Evolutionary conservation across 1,140 invertebrate genomes (phyloP), one percentile per base, ranked within the genome.

Genomic region (Globodera rostochiensis): DNA sequence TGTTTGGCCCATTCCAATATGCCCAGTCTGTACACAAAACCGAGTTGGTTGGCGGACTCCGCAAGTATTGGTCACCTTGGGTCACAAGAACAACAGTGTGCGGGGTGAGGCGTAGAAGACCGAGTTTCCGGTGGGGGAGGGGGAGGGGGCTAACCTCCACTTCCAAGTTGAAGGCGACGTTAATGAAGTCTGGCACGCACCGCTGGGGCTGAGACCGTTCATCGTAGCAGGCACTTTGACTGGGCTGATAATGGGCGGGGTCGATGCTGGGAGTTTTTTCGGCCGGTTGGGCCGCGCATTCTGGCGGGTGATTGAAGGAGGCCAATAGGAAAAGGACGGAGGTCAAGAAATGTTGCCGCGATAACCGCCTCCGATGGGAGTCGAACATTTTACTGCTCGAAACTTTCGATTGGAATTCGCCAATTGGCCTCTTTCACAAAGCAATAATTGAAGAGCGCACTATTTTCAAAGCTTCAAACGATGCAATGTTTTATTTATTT

Each of bases 151-250:
- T 15, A 45, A 95, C 94, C 82, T 97, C 95, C 87, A 98, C 95
- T 67, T 92, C 91, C 6, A 94, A 91, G 84, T 94, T 93, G 91
- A 94, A 98, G 3, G 96, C 97, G 4, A 96, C 95, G 90, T 99
- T 99, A 88, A 95, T 95, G 90, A 98, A 99, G 80, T 94, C 94
- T 0, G 97, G 96, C 84, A 96, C 94, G 90, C 97, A 98, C 92
- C 94, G 93, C 94, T 96, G 92, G 19, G 92, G 88, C 36, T 83
- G 79, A 67, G 90, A 89, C 7, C 82, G 84, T 21, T 86, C 80
- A 85, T 93, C 92, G 83, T 92, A 92, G 85, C 92, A 93, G 53
- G 85, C 80, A 80, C 85, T 90, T 49, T 15, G 57, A 76, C 74
- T 76, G 19, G 74, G 74, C 50, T 78, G 46, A 47, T 70, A 78